Evolutionary conservation across 2,113 vertebrate genomes (phyloP).

Genomic region (Nettapus auritus): DNA sequence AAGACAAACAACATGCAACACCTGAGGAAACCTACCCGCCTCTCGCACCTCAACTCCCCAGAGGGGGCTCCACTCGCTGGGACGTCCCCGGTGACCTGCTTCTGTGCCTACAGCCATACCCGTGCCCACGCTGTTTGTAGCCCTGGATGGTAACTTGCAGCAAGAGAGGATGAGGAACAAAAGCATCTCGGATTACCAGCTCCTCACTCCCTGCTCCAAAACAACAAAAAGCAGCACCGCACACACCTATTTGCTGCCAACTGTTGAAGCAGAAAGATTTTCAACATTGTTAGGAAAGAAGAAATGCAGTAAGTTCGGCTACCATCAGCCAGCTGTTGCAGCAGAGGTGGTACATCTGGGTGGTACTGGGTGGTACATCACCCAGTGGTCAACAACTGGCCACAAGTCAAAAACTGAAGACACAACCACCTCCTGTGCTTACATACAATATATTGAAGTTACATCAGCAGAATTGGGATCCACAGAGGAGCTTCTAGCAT

Average conservation of each 20-base stretch:
- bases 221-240: neutral
- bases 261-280: constrained; percentile 1
- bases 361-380: neutral
- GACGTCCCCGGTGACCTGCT: accelerated
- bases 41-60: neutral
- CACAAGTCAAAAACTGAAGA: neutral
- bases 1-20: neutral
- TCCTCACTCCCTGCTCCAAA: neutral
- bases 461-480: neutral
- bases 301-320: neutral
- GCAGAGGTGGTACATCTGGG: too few species aligned
- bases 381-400: neutral
- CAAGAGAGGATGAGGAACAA: neutral
- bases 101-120: neutral
- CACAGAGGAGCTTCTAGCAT: neutral
- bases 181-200: neutral
- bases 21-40: neutral
- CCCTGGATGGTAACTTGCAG: neutral
- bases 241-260: neutral
- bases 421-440: neutral
- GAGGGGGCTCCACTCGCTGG: neutral
- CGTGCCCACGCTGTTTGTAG: neutral
- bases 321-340: neutral
- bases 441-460: accelerated
- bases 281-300: neutral